Base-by-base conservation (phyloP, 2,888 invertebrate genomes). In the Orgyia antiqua region DNA sequence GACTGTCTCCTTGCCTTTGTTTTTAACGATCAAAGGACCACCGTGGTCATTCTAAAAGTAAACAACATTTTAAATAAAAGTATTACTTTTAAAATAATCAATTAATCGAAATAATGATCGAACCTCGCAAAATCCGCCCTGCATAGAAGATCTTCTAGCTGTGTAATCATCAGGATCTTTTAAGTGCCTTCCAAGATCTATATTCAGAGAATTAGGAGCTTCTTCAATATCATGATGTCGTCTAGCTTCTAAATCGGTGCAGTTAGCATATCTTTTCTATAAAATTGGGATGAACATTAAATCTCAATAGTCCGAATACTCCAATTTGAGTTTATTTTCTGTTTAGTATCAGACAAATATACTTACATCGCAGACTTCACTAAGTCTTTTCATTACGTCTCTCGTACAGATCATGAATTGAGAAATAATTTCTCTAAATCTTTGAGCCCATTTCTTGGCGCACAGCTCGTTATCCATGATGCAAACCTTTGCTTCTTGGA, bases 361-460 rank as follows among this genome's bases (percentile, higher is more conserved):
- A 51, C 75, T 68, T 44, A 83, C 84, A 20, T 83, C 76, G 43
- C 84, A 84, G 15, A 79, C 49, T 36, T 80, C 83, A 29, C 84
- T 84, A 0, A 83, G 64, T 19, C 71, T 58, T 48, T 64, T 80
- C 79, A 79, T 77, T 1, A 86, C 78, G 19, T 86, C 84, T 28
- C 69, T 83, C 1, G 84, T 86, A 50, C 84, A 86, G 45, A 84
- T 77, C 84, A 86, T 86, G 53, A 80, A 86, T 33, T 77, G 66
- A 0, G 68, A 68, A 45, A 86, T 86, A 30, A 86, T 84, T 27
- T 33, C 52, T 25, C 83, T 61, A 51, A 83, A 86, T 15, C 66
- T 56, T 32, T 72, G 70, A 0, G 84, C 80, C 84, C 84, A 86
- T 40, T 80, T 82, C 59, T 79, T 83, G 5, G 82, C 77, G 29